These are phyloP conservation scores for Cephalopterus ornatus DNA, from an alignment of 2,113 vertebrate species.

Conservation along the genomic window DNA sequence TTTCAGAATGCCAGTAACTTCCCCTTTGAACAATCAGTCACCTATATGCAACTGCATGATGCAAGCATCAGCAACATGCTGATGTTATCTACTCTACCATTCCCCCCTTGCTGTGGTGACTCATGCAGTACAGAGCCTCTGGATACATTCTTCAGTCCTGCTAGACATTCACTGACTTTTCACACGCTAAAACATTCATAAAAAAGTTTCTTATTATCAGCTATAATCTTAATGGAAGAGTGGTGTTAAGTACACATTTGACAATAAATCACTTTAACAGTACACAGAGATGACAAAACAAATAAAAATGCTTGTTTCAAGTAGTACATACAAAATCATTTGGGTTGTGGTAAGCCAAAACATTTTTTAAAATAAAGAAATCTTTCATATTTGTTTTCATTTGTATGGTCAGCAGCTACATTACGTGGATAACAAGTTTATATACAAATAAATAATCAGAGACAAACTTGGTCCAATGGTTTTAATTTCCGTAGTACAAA, in stretches of 20 bases:
- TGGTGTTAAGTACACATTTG: background rate
- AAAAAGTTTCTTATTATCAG: background rate
- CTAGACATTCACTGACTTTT: background rate
- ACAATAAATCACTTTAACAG: background rate
- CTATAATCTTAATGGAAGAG: background rate
- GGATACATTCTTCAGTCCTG: background rate
- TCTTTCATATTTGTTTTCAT: background rate
- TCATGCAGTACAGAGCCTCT: background rate
- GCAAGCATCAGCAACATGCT: background rate
- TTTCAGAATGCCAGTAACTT: background rate
- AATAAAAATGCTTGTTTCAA: background rate
- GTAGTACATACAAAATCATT: background rate
- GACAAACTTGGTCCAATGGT: background rate
- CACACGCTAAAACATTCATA: background rate
- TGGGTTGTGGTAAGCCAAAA: background rate
- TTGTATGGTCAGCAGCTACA: background rate
- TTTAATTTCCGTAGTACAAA: background rate
- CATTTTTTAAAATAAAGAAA: background rate
- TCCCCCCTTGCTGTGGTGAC: background rate
- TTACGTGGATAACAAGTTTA: background rate
- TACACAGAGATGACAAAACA: background rate
- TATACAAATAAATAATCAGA: background rate
- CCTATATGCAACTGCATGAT: background rate
- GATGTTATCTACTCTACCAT: background rate
- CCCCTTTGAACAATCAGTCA: background rate